phyloP scores from a whole-genome alignment of 2,888 invertebrate genomes.

The Lithodes maja region DNA sequence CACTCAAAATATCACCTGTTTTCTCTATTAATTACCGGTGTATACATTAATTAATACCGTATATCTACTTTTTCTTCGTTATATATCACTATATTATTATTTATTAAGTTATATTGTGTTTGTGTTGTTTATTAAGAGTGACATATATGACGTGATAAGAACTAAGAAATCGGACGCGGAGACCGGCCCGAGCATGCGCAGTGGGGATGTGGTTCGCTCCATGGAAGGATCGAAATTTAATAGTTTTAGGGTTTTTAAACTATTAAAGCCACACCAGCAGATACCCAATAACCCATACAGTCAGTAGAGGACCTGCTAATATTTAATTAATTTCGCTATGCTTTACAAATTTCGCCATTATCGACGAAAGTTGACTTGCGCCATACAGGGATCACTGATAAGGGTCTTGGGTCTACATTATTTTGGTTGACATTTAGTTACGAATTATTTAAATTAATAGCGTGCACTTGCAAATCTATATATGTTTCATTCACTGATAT shows the following conservation, averaged over 20 bases:
- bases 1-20: not conserved
- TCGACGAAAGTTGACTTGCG: not conserved
- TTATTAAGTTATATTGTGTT: not conserved
- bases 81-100: not conserved
- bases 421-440: too few species aligned
- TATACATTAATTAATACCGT: not conserved
- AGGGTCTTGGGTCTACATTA: not conserved
- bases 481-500: too few species aligned
- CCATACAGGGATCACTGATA: not conserved
- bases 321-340: not conserved
- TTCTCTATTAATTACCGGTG: not conserved
- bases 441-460: too few species aligned
- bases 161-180: conserved; percentile 21
- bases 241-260: not conserved
- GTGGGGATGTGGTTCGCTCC: conserved; percentile 31
- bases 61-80: not conserved
- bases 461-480: too few species aligned
- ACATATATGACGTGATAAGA: not conserved
- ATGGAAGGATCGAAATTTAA: conserved; percentile 40
- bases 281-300: not conserved
- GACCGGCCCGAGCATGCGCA: conserved; percentile 54
- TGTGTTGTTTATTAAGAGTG: not conserved
- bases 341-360: not conserved
- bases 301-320: not conserved
- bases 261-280: not conserved